A percentile compares a stretch with the other conserved stretches of the same genome.
phyloP scores from a whole-genome alignment of 1,140 invertebrate species.

The Apis dorsata region DNA sequence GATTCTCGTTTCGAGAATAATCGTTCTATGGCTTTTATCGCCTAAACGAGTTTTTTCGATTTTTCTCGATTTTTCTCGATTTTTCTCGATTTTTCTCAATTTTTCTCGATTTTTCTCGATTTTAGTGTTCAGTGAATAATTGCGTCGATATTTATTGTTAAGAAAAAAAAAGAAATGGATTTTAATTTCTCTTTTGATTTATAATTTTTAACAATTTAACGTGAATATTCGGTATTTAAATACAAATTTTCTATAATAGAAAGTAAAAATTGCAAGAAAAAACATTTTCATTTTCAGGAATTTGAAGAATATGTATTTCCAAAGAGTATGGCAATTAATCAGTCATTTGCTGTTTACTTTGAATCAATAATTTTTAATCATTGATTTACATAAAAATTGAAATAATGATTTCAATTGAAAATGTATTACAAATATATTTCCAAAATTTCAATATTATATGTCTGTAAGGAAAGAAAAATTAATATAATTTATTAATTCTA shows the following conservation, averaged over 20 bases:
- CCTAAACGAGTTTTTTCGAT: not conserved
- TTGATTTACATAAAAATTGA: not conserved
- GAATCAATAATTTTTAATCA: not conserved
- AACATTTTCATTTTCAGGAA: slow-evolving; percentile 25
- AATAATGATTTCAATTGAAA: not conserved
- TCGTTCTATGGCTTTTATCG: not conserved
- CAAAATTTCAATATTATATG: no score
- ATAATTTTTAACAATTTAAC: not conserved
- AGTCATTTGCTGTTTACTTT: not conserved
- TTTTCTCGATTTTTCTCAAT: not conserved
- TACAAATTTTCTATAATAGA: not conserved
- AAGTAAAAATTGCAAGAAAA: not conserved
- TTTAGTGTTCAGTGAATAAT: not conserved
- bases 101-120: not conserved
- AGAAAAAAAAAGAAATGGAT: no score
- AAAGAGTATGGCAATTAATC: not conserved
- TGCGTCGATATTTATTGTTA: not conserved
- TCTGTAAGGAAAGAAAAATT: no score
- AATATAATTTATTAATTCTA: no score
- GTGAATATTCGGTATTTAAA: not conserved
- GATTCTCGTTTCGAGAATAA: not conserved
- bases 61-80: not conserved
- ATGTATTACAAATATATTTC: no score
- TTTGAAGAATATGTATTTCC: not conserved
- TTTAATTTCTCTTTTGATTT: no score